Evolutionary conservation across 1,140 invertebrate genomes (phyloP).

Genomic region (Hycleus cichorii): DNA sequence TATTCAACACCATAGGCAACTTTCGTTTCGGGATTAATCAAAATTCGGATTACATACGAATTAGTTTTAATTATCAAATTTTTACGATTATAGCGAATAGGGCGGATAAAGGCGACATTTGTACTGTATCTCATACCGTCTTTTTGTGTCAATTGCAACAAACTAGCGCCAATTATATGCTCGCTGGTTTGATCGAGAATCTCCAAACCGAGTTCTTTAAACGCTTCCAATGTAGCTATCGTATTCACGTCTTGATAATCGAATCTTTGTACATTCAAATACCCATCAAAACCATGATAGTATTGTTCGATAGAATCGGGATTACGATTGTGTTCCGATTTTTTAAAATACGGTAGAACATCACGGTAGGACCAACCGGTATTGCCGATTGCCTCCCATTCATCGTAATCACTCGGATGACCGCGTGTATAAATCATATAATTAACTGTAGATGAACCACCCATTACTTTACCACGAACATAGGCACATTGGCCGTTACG

Average conservation of each 20-base stretch:
- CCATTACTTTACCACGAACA: conserved; percentile 47
- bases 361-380: conserved; percentile 47
- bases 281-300: conserved; percentile 52
- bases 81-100: conserved; percentile 55
- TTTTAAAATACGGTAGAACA: conserved; percentile 47
- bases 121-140: conserved; percentile 62
- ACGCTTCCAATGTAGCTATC: conserved; percentile 48
- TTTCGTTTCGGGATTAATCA: conserved; percentile 64
- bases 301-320: conserved; percentile 41
- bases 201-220: conserved; percentile 50
- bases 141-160: conserved; percentile 50
- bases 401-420: conserved; percentile 47
- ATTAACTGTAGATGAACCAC: conserved; percentile 47
- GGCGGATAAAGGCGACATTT: conserved; percentile 64
- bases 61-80: conserved; percentile 67
- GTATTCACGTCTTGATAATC: conserved; percentile 52
- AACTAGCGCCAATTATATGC: conserved; percentile 50
- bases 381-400: conserved; percentile 45
- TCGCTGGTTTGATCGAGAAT: conserved; percentile 50
- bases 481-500: conserved; percentile 42
- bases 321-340: conserved; percentile 48
- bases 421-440: conserved; percentile 51
- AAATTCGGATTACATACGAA: conserved; percentile 60
- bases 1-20: conserved; percentile 63
- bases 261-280: conserved; percentile 54